phyloP scores from a whole-genome alignment of 2,888 invertebrate species.

The Panopea generosa region DNA sequence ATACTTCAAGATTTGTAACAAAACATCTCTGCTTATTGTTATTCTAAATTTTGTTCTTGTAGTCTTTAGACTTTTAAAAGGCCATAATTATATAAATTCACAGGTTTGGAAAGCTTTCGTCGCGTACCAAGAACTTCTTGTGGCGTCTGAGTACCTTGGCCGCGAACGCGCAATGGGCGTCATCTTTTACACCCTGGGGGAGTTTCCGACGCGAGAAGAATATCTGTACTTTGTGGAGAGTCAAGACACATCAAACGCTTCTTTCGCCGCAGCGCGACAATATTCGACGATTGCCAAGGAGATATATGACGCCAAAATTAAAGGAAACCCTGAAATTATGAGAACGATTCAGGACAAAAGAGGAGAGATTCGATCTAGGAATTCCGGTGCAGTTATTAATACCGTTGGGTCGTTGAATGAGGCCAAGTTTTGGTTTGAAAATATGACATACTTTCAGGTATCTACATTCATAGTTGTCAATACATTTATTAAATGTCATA shows the following conservation, averaged over 20 bases:
- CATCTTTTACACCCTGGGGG: slow-evolving; percentile 77
- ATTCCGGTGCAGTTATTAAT: slow-evolving; percentile 62
- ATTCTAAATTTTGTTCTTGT: too few species aligned
- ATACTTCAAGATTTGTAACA: too few species aligned
- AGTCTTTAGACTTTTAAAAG: too few species aligned
- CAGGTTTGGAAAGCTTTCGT: slow-evolving; percentile 78
- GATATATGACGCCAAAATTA: slow-evolving; percentile 69
- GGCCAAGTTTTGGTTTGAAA: slow-evolving; percentile 75
- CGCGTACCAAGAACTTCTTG: slow-evolving; percentile 79
- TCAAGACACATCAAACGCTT: slow-evolving; percentile 73
- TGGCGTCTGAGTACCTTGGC: slow-evolving; percentile 79
- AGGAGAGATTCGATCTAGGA: slow-evolving; percentile 69
- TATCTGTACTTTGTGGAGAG: slow-evolving; percentile 77
- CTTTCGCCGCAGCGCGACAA: slow-evolving; percentile 75
- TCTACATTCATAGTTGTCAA: too few species aligned
- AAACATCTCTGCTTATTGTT: too few species aligned
- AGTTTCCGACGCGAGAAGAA: slow-evolving; percentile 74
- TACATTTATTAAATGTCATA: too few species aligned
- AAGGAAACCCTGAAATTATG: slow-evolving; percentile 59
- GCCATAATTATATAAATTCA: too few species aligned
- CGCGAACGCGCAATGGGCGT: slow-evolving; percentile 78
- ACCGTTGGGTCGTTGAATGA: slow-evolving; percentile 65
- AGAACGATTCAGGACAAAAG: slow-evolving; percentile 55
- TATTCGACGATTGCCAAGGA: slow-evolving; percentile 75
- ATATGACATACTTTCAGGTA: slow-evolving; percentile 73